Conservation (phyloP, 2,888 invertebrate species). For the Axea sp. region DNA sequence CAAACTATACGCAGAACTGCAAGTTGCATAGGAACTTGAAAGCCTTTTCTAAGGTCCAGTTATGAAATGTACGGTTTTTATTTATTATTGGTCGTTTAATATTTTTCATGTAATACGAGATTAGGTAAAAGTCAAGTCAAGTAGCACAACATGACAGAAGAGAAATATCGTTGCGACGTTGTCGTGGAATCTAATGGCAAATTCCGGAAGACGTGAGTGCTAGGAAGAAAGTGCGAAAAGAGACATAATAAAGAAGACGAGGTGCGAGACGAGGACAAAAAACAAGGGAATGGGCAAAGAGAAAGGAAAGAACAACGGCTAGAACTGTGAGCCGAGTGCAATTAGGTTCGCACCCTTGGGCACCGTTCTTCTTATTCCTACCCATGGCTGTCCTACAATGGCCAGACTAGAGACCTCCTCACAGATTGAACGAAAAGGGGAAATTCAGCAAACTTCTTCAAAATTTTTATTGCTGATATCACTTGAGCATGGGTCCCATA, state of each 20-base stretch:
- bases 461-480: slow-evolving; percentile 50
- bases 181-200: slow-evolving; percentile 62
- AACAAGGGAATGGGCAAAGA: slow-evolving; percentile 32
- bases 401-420: slow-evolving; percentile 65
- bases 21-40: slow-evolving; percentile 8
- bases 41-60: slow-evolving; percentile 12
- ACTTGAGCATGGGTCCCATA: slow-evolving; percentile 6
- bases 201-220: slow-evolving; percentile 57
- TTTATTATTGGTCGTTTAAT: slow-evolving; percentile 58
- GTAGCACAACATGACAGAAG: slow-evolving; percentile 57
- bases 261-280: slow-evolving; percentile 40
- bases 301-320: slow-evolving; percentile 57
- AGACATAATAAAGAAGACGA: slow-evolving; percentile 62
- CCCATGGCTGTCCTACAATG: slow-evolving; percentile 60
- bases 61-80: slow-evolving; percentile 18
- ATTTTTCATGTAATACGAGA: slow-evolving; percentile 56
- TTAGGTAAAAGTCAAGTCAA: slow-evolving; percentile 59
- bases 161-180: slow-evolving; percentile 60
- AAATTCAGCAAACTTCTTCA: slow-evolving; percentile 50
- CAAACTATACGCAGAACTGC: too few species aligned
- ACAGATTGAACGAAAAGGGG: slow-evolving; percentile 68
- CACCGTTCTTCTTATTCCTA: slow-evolving; percentile 73
- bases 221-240: slow-evolving; percentile 60
- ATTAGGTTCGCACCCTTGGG: slow-evolving; percentile 77
- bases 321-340: slow-evolving; percentile 72